phyloP scores from a whole-genome alignment of 2,797 vertebrate species.

The Scomberomorus guttatus region DNA sequence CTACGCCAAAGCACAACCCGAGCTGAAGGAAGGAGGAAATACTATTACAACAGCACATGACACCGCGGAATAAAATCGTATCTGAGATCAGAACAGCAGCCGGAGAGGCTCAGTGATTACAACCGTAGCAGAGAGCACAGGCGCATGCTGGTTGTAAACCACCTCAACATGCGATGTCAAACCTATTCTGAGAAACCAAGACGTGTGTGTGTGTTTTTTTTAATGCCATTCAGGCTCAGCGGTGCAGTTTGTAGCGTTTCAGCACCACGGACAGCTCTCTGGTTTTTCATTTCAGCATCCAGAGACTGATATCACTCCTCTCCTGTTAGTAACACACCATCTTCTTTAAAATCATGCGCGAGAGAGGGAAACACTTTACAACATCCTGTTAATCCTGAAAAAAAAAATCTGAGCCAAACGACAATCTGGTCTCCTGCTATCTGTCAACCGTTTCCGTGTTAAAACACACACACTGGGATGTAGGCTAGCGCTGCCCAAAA shows the following conservation, averaged over 20 bases:
- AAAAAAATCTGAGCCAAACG: not conserved
- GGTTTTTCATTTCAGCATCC: not conserved
- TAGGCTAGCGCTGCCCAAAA: constrained; percentile 13
- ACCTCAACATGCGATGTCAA: constrained; percentile 45
- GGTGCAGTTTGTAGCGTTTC: constrained; percentile 32
- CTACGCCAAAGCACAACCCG: constrained; percentile 46
- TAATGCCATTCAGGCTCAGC: not conserved
- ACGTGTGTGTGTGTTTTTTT: not conserved
- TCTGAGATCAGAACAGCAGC: constrained; percentile 12
- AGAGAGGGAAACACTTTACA: not conserved
- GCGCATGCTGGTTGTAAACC: constrained; percentile 12
- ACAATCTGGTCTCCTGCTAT: constrained; percentile 6
- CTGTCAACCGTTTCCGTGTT: constrained; percentile 44
- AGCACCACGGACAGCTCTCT: constrained; percentile 73
- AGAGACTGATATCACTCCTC: not conserved
- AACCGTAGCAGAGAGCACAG: not conserved
- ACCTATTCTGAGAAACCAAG: constrained; percentile 7
- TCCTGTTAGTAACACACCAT: not conserved
- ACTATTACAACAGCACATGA: constrained; percentile 67
- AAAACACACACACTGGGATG: constrained; percentile 6
- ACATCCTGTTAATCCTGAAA: constrained; percentile 7
- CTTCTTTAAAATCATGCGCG: not conserved
- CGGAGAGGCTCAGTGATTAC: not conserved
- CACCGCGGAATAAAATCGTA: constrained; percentile 39
- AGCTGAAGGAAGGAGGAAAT: constrained; percentile 47